Percentiles rank a stretch among this genome's conserved stretches.
These are phyloP conservation scores for Pseudochirops corinnae DNA, from an alignment of 2,797 vertebrate species.

Conservation along the genomic window DNA sequence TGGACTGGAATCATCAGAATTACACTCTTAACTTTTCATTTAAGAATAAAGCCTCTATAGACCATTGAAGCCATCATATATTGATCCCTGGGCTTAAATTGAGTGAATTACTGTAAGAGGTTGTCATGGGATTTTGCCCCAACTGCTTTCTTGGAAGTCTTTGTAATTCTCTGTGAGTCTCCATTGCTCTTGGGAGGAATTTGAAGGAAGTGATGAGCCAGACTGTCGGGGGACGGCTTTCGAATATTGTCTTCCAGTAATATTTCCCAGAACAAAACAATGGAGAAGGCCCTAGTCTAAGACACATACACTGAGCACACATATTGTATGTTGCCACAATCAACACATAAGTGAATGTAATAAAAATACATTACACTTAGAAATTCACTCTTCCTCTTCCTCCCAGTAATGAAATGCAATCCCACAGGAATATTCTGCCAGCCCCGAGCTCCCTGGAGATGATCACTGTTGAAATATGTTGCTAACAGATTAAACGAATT, in stretches of 20 bases:
- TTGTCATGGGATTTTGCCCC: background rate
- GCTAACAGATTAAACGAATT: background rate
- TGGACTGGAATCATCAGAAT: background rate
- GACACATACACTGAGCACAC: background rate
- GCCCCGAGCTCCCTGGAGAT: conserved; percentile 24
- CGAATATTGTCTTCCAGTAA: background rate
- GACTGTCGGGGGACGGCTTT: background rate
- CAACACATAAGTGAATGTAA: conserved; percentile 47
- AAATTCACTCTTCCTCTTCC: conserved; percentile 28
- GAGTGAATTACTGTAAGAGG: background rate
- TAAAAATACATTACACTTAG: conserved; percentile 34
- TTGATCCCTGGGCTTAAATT: background rate
- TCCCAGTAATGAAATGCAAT: conserved; percentile 20
- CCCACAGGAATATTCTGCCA: conserved; percentile 28
- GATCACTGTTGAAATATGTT: conserved; percentile 11
- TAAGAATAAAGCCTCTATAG: background rate
- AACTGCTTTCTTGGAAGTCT: background rate
- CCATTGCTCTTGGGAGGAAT: background rate
- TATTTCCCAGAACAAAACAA: background rate
- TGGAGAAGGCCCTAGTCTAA: background rate
- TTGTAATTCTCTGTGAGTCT: background rate
- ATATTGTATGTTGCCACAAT: conserved; percentile 5
- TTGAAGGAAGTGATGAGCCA: background rate
- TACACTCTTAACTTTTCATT: background rate
- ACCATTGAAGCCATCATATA: background rate